These are phyloP conservation scores for Holcopasites calliopsidis DNA, from an alignment of 1,140 invertebrate genomes.

Conservation along the genomic window DNA sequence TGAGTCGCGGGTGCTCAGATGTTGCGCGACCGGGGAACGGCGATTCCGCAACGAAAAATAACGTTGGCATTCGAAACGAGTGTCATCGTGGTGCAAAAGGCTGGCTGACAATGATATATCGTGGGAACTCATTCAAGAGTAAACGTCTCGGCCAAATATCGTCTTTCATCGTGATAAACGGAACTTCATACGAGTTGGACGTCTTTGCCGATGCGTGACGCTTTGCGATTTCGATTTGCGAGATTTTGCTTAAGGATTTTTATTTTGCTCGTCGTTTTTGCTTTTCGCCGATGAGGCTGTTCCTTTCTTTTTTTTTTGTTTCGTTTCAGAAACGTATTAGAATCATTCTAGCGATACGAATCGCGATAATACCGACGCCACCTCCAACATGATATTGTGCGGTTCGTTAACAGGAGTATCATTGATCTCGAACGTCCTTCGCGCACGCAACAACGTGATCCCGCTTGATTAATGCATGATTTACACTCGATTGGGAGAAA, in stretches of 20 bases:
- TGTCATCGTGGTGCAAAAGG: not conserved
- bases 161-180: too few relatives aligned
- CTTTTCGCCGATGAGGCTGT: too few relatives aligned
- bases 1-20: not conserved
- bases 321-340: too few relatives aligned
- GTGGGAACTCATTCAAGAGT: not conserved
- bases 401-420: constrained; percentile 35
- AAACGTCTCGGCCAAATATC: too few relatives aligned
- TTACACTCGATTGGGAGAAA: constrained; percentile 7
- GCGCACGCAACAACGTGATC: constrained; percentile 26
- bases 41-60: not conserved
- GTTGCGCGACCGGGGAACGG: not conserved
- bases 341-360: constrained; percentile 22
- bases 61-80: constrained; percentile 8
- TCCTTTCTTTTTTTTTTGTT: too few relatives aligned
- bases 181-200: too few relatives aligned
- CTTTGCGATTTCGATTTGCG: not conserved
- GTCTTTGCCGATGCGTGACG: too few relatives aligned
- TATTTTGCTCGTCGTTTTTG: too few relatives aligned
- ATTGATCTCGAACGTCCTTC: constrained; percentile 38
- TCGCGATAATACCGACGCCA: constrained; percentile 11
- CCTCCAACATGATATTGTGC: not conserved
- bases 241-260: not conserved
- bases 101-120: not conserved
- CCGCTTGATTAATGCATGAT: constrained; percentile 3